Evolutionary conservation across 2,888 invertebrate genomes (phyloP), one percentile per base, ranked within the genome.

Genomic region (Meliscaeva auricollis): DNA sequence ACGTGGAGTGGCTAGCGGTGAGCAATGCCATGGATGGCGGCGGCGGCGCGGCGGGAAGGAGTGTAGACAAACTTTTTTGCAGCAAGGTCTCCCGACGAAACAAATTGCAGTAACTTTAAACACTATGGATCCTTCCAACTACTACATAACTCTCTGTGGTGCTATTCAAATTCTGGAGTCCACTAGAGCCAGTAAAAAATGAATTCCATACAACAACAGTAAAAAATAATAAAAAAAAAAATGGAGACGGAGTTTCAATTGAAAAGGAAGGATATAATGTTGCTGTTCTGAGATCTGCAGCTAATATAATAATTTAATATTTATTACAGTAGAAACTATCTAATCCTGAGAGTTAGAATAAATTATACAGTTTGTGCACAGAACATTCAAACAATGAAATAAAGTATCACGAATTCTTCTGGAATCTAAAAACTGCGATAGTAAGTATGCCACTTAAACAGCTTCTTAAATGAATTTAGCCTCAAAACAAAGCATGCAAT

Each of bases 271-370:
- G 41, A 41, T 52, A 73, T 79, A 73, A 66, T 73, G 30, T 66
- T 22, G 35, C 58, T 38, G 17, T 35, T 35, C 50, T 66, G 48
- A 72, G 78, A 72, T 52, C 54, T 62, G 52, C 41, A 52, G 17
- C 77, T 56, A 66, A 78, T 56, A 66, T 60, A 78, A 78, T 78
- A 78, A 38, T 38, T 72, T 64, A 52, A 66, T 41, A 66, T 73
- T 58, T 13, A 20, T 20, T 38, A 58, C 58, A 58, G 58, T 58
- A 35, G 20, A 58, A 38, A 20, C 0, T 2, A 30, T 32, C 30
- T 54, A 54, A 6, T 48, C 5, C 3, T 11, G 8, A 1, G 0
- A 56, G 0, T 35, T 17, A 15, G 11, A 9, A 35, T 35, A 35
- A 35, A 35, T 35, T 35, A 9, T 35, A 1, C 2, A 35, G 35